Conservation (phyloP, 2,888 invertebrate species). For the Xestia c-nigrum region DNA sequence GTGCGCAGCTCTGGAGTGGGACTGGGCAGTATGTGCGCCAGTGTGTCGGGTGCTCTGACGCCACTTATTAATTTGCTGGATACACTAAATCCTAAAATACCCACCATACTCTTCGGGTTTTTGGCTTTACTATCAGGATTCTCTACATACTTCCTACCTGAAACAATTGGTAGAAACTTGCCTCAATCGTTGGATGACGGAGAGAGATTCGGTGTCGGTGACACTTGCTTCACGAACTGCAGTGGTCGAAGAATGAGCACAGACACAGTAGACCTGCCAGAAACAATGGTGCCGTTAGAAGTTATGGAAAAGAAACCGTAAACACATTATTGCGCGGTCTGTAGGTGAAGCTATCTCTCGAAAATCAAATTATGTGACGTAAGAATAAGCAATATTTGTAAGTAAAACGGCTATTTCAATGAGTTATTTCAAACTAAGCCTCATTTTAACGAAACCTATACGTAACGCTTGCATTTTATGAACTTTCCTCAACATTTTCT, state of each 20-base stretch:
- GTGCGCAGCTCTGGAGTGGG: constrained; percentile 96
- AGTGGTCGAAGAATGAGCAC: constrained; percentile 85
- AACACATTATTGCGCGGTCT: constrained; percentile 39
- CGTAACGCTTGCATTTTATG: constrained; percentile 44
- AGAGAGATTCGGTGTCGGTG: constrained; percentile 95
- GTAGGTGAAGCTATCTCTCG: constrained; percentile 33
- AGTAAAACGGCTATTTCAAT: constrained; percentile 22
- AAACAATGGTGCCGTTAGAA: constrained; percentile 86
- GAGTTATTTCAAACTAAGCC: constrained; percentile 18
- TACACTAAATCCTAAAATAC: constrained; percentile 94
- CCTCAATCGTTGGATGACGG: constrained; percentile 96
- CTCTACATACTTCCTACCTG: constrained; percentile 94
- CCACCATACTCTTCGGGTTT: constrained; percentile 94
- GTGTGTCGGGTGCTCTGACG: constrained; percentile 95
- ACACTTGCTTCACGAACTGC: constrained; percentile 94
- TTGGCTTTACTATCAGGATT: constrained; percentile 94
- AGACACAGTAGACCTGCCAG: constrained; percentile 81
- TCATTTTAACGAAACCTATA: constrained; percentile 12
- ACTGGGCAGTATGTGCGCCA: constrained; percentile 96
- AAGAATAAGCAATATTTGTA: constrained; percentile 20
- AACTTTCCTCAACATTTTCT: constrained; percentile 44
- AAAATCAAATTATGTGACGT: constrained; percentile 26
- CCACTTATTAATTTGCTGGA: constrained; percentile 95
- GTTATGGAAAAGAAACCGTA: constrained; percentile 79
- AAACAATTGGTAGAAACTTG: constrained; percentile 95